phyloP scores from a whole-genome alignment of 2,888 invertebrate species.

The Mongoloraphidia duomilia region DNA sequence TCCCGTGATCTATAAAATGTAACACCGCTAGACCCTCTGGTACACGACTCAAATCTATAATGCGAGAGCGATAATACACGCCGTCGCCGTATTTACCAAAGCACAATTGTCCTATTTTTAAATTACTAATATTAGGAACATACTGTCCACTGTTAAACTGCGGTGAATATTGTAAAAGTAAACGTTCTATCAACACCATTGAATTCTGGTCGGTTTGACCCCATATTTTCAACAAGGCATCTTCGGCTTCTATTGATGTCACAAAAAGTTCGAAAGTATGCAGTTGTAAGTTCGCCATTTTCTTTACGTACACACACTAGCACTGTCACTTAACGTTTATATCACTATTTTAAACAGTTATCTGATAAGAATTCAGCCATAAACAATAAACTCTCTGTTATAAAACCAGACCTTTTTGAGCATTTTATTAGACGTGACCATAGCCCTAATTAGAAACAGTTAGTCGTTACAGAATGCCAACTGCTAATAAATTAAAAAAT shows the following conservation, averaged over 20 bases:
- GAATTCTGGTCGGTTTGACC: constrained; percentile 50
- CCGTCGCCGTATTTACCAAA: constrained; percentile 54
- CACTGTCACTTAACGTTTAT: not conserved
- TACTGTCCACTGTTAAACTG: constrained; percentile 33
- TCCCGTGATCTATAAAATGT: constrained; percentile 55
- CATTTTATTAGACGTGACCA: too few relatives aligned
- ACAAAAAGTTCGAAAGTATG: constrained; percentile 22
- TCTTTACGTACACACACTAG: not conserved
- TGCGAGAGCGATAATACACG: constrained; percentile 47
- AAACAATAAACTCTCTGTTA: too few relatives aligned
- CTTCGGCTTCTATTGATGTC: constrained; percentile 54
- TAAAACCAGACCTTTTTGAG: too few relatives aligned
- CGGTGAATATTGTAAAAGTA: constrained; percentile 30
- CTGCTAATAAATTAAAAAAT: too few relatives aligned
- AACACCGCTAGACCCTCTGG: constrained; percentile 42
- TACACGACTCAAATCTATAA: constrained; percentile 34
- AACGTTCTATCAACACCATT: constrained; percentile 41
- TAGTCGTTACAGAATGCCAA: too few relatives aligned
- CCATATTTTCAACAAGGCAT: constrained; percentile 54
- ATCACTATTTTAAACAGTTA: too few relatives aligned
- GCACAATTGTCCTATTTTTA: constrained; percentile 39
- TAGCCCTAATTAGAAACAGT: too few relatives aligned
- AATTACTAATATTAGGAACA: constrained; percentile 20
- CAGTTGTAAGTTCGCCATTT: not conserved
- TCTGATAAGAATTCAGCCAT: too few relatives aligned